A percentile compares a stretch with the other conserved stretches of the same genome.
phyloP scores from a whole-genome alignment of 2,113 vertebrate genomes.

The Podocnemis expansa region DNA sequence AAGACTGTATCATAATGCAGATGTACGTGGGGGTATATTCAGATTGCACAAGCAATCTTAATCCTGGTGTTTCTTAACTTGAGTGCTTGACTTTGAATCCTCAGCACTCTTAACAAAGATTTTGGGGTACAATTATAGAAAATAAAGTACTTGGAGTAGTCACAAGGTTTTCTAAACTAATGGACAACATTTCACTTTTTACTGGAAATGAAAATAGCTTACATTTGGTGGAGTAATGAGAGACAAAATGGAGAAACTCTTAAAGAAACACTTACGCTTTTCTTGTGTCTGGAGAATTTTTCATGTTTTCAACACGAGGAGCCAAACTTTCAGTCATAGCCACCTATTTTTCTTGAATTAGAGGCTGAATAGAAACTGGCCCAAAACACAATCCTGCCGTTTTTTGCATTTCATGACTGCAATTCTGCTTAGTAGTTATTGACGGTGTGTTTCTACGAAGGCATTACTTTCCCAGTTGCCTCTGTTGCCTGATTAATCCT shows the following conservation, averaged over 20 bases:
- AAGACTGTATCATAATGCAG: neutral
- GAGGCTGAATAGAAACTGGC: neutral
- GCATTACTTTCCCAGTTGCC: neutral
- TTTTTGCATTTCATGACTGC: neutral
- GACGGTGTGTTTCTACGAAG: neutral
- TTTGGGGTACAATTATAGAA: neutral
- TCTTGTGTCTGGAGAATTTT: neutral
- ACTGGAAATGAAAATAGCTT: neutral
- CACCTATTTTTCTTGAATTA: neutral
- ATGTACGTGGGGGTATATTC: neutral
- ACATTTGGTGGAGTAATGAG: neutral
- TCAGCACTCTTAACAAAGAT: neutral
- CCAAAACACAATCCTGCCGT: neutral
- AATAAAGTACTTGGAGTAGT: neutral
- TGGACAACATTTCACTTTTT: neutral
- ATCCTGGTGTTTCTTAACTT: neutral
- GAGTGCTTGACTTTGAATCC: neutral
- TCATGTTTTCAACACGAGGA: neutral
- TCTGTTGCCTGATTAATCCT: neutral
- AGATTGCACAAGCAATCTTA: neutral
- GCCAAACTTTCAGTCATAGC: neutral
- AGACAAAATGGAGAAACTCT: neutral
- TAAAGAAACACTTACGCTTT: neutral
- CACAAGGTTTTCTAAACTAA: neutral
- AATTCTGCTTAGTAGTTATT: neutral